These are phyloP conservation scores for Eriosoma lanigerum DNA, from an alignment of 1,140 invertebrate species.

Conservation along the genomic window DNA sequence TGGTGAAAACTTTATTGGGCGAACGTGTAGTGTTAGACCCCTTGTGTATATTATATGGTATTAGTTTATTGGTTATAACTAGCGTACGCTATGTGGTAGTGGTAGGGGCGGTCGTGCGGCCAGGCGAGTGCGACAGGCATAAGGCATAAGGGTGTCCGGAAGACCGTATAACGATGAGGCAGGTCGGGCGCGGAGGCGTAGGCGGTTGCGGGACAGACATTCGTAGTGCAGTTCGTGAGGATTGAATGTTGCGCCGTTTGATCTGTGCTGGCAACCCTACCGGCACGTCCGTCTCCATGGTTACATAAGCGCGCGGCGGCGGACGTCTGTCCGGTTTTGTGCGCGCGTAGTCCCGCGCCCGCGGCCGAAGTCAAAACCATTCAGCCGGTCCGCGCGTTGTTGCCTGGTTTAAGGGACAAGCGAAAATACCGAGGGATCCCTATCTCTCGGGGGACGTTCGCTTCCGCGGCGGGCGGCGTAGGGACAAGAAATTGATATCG, in stretches of 20 bases:
- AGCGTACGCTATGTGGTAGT: not conserved
- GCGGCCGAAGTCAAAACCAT: not conserved
- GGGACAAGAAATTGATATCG: slow-evolving; percentile 50
- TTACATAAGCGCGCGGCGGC: slow-evolving; percentile 12
- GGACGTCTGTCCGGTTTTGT: slow-evolving; percentile 41
- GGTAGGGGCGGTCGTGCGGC: not conserved
- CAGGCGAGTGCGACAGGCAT: too few relatives aligned
- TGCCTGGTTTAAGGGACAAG: not conserved
- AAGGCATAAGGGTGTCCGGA: not conserved
- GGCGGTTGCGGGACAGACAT: not conserved
- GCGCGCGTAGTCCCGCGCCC: not conserved
- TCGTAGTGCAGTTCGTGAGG: not conserved
- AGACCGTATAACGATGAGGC: not conserved
- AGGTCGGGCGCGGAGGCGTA: not conserved
- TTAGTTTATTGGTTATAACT: not conserved
- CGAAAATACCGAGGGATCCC: not conserved
- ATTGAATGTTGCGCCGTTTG: slow-evolving; percentile 33
- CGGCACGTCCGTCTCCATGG: slow-evolving; percentile 38
- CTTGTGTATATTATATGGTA: too few relatives aligned
- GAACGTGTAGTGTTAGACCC: too few relatives aligned
- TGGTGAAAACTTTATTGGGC: too few relatives aligned
- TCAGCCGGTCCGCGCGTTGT: not conserved
- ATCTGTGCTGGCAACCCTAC: slow-evolving; percentile 24
- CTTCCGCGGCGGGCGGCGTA: not conserved
- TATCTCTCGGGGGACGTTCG: slow-evolving; percentile 2